Percentiles rank a stretch among this genome's conserved stretches.
Conservation (phyloP, 2,797 vertebrate species). For the Sebastes reedi region DNA sequence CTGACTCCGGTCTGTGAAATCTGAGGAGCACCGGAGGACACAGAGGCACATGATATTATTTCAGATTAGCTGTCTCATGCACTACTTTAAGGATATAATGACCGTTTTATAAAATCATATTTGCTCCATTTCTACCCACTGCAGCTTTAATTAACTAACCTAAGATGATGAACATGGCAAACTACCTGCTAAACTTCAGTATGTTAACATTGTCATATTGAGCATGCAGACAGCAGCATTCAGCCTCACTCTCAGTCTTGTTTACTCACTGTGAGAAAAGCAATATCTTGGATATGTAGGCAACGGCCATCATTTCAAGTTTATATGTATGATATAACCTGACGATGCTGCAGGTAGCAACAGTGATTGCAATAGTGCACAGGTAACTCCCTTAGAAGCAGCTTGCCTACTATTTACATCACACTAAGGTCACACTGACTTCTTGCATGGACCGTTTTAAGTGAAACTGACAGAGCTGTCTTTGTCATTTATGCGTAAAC, state of each 20-base stretch:
- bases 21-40: too few relatives aligned
- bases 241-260: not conserved
- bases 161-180: not conserved
- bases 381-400: not conserved
- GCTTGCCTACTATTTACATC: constrained; percentile 7
- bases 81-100: too few relatives aligned
- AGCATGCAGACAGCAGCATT: not conserved
- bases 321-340: not conserved
- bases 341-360: not conserved
- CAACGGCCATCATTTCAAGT: not conserved
- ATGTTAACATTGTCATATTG: not conserved
- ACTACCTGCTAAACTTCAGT: not conserved
- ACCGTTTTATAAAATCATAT: too few relatives aligned
- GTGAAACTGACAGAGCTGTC: constrained; percentile 31
- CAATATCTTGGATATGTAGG: not conserved
- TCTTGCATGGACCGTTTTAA: not conserved
- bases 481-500: constrained; percentile 2
- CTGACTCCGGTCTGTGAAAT: too few relatives aligned
- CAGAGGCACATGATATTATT: too few relatives aligned
- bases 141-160: not conserved
- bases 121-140: too few relatives aligned
- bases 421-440: not conserved
- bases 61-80: too few relatives aligned
- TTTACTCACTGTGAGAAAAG: not conserved
- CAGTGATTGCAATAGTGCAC: not conserved